Evolutionary conservation across 92 coral and sea anemone genomes (phyloP).

Genomic region (Epizoanthus ramosus): DNA sequence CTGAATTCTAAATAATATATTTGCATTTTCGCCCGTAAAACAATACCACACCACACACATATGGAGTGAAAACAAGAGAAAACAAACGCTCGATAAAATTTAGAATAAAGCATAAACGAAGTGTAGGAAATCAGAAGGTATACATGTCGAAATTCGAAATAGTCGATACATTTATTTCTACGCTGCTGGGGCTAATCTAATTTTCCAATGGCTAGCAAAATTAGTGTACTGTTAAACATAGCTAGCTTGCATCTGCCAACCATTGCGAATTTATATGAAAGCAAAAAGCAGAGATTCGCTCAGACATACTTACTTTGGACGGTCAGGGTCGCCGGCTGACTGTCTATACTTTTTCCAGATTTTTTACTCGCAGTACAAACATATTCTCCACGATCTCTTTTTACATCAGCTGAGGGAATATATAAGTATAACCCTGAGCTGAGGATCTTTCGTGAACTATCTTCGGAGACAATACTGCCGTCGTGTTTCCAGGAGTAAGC

Average conservation of each 20-base stretch:
- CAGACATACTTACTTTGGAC: constrained; percentile 24
- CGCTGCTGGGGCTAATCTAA: neutral
- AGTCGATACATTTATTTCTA: neutral
- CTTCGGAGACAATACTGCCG: constrained; percentile 10
- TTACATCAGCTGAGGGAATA: constrained; percentile 42
- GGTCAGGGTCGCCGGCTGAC: constrained; percentile 7
- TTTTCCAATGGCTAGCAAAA: neutral
- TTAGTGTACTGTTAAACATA: neutral
- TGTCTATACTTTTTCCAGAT: neutral
- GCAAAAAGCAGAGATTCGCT: neutral
- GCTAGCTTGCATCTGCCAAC: neutral
- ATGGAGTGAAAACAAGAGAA: neutral
- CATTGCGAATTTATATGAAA: too few species aligned
- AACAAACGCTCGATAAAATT: constrained; percentile 14
- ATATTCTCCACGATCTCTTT: constrained; percentile 64
- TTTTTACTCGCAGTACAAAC: constrained; percentile 47
- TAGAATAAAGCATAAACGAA: neutral
- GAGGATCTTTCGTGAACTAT: constrained; percentile 25
- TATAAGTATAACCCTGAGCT: constrained; percentile 51
- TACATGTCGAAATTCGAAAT: neutral
- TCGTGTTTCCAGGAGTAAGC: constrained; percentile 59
- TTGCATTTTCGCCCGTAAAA: constrained; percentile 22
- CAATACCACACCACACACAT: constrained; percentile 11
- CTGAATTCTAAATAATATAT: constrained; percentile 18
- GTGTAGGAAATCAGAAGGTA: neutral